phyloP scores from a whole-genome alignment of 1,140 invertebrate genomes.

The Hesperophylax magnus region DNA sequence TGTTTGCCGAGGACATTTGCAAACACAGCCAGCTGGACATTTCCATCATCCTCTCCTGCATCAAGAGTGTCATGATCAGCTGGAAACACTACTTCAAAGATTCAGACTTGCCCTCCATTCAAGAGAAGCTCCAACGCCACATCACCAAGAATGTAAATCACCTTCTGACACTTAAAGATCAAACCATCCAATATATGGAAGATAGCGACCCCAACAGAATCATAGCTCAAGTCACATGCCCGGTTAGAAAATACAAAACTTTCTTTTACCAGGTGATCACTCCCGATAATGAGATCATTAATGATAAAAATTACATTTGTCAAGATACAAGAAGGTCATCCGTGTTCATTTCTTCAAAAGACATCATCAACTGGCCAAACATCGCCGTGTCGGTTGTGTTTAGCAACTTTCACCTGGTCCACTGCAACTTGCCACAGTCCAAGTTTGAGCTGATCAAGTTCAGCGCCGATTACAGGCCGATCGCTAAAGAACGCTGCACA shows the following conservation, averaged over 20 bases:
- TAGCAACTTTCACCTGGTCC: neutral
- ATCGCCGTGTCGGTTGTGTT: neutral
- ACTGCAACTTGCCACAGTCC: neutral
- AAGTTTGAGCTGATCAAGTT: neutral
- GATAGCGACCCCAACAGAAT: neutral
- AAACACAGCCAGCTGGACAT: neutral
- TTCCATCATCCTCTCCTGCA: neutral
- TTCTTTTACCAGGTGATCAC: neutral
- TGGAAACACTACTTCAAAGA: neutral
- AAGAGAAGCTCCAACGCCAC: neutral
- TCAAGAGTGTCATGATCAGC: neutral
- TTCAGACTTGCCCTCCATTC: neutral
- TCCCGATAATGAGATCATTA: neutral
- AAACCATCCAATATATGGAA: neutral
- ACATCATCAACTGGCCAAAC: conserved; percentile 12
- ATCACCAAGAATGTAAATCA: neutral
- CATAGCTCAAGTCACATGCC: neutral
- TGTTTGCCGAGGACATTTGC: neutral
- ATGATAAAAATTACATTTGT: neutral
- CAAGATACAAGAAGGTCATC: neutral
- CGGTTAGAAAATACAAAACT: neutral
- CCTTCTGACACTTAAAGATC: neutral
- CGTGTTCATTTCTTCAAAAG: conserved; percentile 1
- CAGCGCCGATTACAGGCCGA: neutral
- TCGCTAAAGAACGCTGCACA: neutral